A percentile compares a stretch with the other conserved stretches of the same genome.
Evolutionary conservation across 2,888 invertebrate genomes (phyloP).

Genomic region (Sphinx pinastri): DNA sequence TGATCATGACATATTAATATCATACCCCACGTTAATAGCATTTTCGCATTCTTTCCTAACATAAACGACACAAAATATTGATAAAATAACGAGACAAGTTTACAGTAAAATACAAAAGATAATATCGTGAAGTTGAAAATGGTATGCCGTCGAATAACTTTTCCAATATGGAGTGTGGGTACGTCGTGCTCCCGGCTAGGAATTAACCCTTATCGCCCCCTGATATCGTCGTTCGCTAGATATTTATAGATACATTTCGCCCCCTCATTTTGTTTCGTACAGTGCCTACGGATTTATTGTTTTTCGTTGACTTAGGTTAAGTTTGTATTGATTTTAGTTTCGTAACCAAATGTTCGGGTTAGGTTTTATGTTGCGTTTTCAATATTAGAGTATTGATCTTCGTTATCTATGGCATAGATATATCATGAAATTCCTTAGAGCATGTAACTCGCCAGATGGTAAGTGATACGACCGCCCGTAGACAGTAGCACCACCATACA

Average conservation of each 20-base stretch:
- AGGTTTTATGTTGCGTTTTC: not conserved
- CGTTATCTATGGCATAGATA: too few species aligned
- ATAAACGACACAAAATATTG: too few species aligned
- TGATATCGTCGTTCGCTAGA: conserved; percentile 6
- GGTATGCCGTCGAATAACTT: not conserved
- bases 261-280: conserved; percentile 1
- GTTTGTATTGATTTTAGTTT: not conserved
- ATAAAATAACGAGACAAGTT: too few species aligned
- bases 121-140: conserved; percentile 1
- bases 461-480: too few species aligned
- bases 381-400: not conserved
- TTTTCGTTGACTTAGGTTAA: conserved; percentile 8
- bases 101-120: not conserved
- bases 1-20: too few species aligned
- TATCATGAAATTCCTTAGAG: too few species aligned
- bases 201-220: conserved; percentile 6
- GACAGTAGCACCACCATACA: too few species aligned
- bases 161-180: not conserved
- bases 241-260: conserved; percentile 22
- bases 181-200: not conserved
- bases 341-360: not conserved
- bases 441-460: too few species aligned
- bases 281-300: not conserved
- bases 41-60: too few species aligned
- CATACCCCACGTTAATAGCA: too few species aligned